Evolutionary conservation across 2,113 vertebrate species (phyloP).

Genomic region (Hypanus sabinus): DNA sequence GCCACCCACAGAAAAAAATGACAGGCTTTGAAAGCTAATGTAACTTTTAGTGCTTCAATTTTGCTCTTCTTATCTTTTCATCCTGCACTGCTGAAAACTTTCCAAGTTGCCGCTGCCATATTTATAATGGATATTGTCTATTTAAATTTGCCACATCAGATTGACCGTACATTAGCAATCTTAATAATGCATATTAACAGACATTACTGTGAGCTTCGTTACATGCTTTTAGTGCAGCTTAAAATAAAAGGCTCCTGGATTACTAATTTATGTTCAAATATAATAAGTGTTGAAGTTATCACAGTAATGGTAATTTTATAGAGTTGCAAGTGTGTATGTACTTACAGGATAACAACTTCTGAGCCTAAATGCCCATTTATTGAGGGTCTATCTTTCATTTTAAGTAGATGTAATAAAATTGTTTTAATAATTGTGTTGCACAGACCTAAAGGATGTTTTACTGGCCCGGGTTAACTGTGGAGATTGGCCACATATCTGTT

Average conservation of each 20-base stretch:
- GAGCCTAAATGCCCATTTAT: not conserved
- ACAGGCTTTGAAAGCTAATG: not conserved
- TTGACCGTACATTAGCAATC: not conserved
- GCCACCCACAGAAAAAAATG: no score
- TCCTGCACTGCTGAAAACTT: no score
- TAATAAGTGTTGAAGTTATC: not conserved
- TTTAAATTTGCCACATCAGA: not conserved
- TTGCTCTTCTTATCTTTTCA: not conserved
- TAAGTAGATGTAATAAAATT: constrained; percentile 9
- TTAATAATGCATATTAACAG: not conserved
- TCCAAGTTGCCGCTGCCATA: not conserved
- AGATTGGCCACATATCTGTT: constrained; percentile 77
- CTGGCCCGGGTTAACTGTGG: constrained; percentile 73
- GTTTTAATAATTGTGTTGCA: constrained; percentile 42
- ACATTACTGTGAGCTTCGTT: not conserved
- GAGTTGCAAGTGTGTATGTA: not conserved
- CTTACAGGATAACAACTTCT: not conserved
- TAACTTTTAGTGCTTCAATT: not conserved
- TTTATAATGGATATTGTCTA: not conserved
- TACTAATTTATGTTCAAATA: not conserved
- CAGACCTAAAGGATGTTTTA: constrained; percentile 51
- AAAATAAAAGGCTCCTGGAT: not conserved
- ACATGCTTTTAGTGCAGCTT: not conserved
- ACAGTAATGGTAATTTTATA: not conserved
- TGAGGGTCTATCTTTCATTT: not conserved